phyloP scores from a whole-genome alignment of 2,113 vertebrate species.

The Pelvicachromis taeniatus region DNA sequence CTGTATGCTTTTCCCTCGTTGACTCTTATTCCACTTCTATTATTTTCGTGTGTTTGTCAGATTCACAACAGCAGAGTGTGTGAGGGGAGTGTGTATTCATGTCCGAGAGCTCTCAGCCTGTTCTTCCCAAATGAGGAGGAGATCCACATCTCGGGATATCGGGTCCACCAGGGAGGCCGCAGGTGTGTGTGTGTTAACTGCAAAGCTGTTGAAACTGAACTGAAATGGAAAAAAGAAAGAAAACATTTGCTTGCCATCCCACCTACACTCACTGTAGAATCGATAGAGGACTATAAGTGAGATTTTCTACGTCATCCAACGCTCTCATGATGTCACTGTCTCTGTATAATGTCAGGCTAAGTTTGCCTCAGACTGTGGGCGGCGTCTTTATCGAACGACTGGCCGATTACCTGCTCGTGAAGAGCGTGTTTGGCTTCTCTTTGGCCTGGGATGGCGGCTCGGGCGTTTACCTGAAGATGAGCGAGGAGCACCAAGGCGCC shows the following conservation, averaged over 20 bases:
- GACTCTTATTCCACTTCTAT: neutral
- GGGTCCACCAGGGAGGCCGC: slow-evolving; percentile 84
- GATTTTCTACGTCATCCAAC: neutral
- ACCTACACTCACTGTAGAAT: neutral
- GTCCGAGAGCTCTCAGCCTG: slow-evolving; percentile 87
- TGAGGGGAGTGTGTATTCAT: slow-evolving; percentile 83
- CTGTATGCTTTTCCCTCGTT: neutral
- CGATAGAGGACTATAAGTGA: neutral
- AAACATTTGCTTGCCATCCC: neutral
- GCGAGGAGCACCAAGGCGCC: slow-evolving; percentile 86
- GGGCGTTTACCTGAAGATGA: slow-evolving; percentile 93
- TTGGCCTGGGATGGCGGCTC: slow-evolving; percentile 96
- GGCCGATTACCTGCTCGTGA: slow-evolving; percentile 95
- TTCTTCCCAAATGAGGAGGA: slow-evolving; percentile 93
- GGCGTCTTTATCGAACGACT: slow-evolving; percentile 89
- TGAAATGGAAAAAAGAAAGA: neutral
- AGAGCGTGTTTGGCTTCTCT: slow-evolving; percentile 96
- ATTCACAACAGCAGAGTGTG: slow-evolving; percentile 92
- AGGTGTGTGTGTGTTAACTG: slow-evolving; percentile 68
- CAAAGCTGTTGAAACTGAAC: neutral
- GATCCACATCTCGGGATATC: slow-evolving; percentile 89
- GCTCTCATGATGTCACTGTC: neutral
- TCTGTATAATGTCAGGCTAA: slow-evolving; percentile 72
- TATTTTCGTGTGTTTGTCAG: slow-evolving; percentile 57
- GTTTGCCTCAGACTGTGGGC: slow-evolving; percentile 85